These are phyloP conservation scores for Cynodonichthys magdalenae DNA, from an alignment of 2,797 vertebrate genomes.

Conservation along the genomic window DNA sequence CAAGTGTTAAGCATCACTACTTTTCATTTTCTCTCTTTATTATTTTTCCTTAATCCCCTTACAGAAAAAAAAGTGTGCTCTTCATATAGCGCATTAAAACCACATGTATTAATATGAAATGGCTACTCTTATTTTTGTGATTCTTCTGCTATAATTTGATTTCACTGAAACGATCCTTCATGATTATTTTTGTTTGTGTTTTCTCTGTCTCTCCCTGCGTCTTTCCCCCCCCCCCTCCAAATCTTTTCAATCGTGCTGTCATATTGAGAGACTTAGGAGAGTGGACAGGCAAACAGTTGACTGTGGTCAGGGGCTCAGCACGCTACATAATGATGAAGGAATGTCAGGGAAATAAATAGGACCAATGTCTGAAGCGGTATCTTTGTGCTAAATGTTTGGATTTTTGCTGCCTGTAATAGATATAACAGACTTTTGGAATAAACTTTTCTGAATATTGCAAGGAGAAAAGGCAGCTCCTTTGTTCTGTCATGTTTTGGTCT, in stretches of 20 bases:
- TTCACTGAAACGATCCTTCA: constrained; percentile 44
- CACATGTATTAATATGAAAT: constrained; percentile 29
- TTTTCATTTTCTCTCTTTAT: constrained; percentile 38
- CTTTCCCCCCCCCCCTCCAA: constrained; percentile 5
- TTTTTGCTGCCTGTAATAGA: constrained; percentile 47
- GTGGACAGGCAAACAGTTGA: constrained; percentile 56
- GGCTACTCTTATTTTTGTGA: constrained; percentile 27
- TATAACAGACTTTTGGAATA: constrained; percentile 60
- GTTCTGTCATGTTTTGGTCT: constrained; percentile 64
- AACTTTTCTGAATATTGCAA: constrained; percentile 56
- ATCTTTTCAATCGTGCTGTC: constrained; percentile 42
- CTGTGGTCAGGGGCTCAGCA: constrained; percentile 55
- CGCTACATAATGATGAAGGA: constrained; percentile 67
- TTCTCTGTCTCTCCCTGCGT: constrained; percentile 15
- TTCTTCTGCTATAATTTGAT: constrained; percentile 38
- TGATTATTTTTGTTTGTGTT: constrained; percentile 47
- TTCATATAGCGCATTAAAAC: background rate
- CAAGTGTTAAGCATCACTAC: constrained; percentile 63
- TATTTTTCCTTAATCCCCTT: constrained; percentile 7
- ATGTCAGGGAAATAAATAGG: constrained; percentile 70
- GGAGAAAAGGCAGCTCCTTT: constrained; percentile 52
- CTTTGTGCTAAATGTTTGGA: constrained; percentile 22
- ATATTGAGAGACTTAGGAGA: constrained; percentile 51
- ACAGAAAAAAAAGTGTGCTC: constrained; percentile 7
- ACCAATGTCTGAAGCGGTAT: constrained; percentile 48